Conservation (phyloP, 2,888 invertebrate species). For the Drosophila conformis region DNA sequence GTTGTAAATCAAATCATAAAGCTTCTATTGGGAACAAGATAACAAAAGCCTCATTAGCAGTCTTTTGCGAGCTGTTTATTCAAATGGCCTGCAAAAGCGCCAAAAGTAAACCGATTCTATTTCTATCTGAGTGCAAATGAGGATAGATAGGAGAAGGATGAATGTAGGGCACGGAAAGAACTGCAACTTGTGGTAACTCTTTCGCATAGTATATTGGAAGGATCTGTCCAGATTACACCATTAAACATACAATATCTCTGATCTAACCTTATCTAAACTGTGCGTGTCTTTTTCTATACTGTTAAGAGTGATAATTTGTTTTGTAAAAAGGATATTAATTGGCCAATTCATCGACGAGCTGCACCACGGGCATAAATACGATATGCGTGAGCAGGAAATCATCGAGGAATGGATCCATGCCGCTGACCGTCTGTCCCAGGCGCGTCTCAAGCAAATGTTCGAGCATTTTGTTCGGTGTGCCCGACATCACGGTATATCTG, state of each 20-base stretch:
- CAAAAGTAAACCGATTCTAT: neutral
- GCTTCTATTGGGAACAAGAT: slow-evolving; percentile 2
- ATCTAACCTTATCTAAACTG: neutral
- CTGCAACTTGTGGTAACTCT: neutral
- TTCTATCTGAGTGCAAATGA: neutral
- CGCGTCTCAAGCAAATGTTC: slow-evolving; percentile 93
- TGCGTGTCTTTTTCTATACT: neutral
- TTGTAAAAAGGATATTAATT: slow-evolving; percentile 90
- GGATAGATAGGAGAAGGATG: neutral
- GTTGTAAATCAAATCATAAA: slow-evolving; percentile 37
- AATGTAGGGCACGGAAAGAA: neutral
- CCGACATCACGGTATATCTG: slow-evolving; percentile 94
- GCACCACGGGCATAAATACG: slow-evolving; percentile 92
- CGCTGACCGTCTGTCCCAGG: slow-evolving; percentile 88
- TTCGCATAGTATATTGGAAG: neutral
- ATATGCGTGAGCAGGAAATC: slow-evolving; percentile 93
- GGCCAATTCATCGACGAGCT: slow-evolving; percentile 90
- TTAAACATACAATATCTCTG: neutral
- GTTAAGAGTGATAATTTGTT: slow-evolving; percentile 32
- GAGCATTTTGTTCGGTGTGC: slow-evolving; percentile 93
- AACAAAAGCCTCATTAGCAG: neutral
- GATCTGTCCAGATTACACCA: neutral
- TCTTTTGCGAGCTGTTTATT: neutral
- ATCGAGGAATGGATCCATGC: slow-evolving; percentile 91
- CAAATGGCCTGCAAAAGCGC: neutral